Base-by-base conservation (phyloP, 2,888 invertebrate genomes). In the Trachelus tabidus region DNA sequence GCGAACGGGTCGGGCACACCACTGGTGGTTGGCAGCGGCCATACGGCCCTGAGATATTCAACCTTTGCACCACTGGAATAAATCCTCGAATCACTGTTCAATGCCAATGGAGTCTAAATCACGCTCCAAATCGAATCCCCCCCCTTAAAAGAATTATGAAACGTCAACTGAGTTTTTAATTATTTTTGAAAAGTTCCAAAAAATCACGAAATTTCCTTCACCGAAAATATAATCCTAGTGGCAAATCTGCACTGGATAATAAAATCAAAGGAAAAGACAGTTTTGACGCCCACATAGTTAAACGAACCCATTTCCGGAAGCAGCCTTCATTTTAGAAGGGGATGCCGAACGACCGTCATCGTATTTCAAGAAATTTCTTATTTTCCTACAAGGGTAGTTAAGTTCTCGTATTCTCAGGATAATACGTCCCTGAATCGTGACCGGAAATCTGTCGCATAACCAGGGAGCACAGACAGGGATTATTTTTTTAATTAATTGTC, bases 1-100 rank as follows among this genome's bases (percentile, higher is more conserved):
- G 80, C 83, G 84, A 85, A 84, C 85, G 83, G 85, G 85, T 85
- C 86, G 87, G 87, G 87, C 87, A 87, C 82, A 80, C 82, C 30
- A 34, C 79, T 81, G 81, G 83, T 81, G 23, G 77, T 85, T 83
- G 80, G 83, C 81, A 33, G 83, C 81, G 83, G 81, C 75, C 81
- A 73, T 78, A 40, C 79, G 81, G 69, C 81, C 77, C 82, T 80
- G 83, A 81, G 71, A 76, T 31, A 34, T 34, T 34, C 74, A 74
- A 74, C 37, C 74, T 75, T 35, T 69, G 75, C 75, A 12, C 68
- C 34, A 75, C 69, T 73, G 35, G 56, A 23, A 23, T 23, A 56
- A 56, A 56, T 56, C 56, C 56, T 9, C 56, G 56, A 23, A 23
- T 56, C 56, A 9, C 56, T 9, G 2, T 56, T 9, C 23, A 56